Percentiles rank a stretch among this genome's conserved stretches.
Evolutionary conservation across 2,888 invertebrate genomes (phyloP).

Genomic region (Dendrolimus houi): DNA sequence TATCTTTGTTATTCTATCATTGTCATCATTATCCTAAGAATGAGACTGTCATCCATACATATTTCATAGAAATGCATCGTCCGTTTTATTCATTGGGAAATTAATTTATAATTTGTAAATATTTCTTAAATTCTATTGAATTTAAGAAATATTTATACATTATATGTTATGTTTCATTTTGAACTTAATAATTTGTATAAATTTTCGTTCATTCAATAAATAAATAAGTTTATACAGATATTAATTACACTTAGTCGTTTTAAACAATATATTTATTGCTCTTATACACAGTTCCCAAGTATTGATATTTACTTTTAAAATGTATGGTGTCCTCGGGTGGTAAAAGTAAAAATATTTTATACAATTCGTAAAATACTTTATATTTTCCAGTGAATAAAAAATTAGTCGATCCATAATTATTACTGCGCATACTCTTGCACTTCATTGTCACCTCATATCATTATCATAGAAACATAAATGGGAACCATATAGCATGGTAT

Average conservation of each 20-base stretch:
- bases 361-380: background rate
- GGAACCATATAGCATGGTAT: slow-evolving; percentile 57
- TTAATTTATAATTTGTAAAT: background rate
- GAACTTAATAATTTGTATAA: too few species aligned
- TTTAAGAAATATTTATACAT: too few species aligned
- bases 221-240: too few species aligned
- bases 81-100: slow-evolving; percentile 34
- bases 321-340: too few species aligned
- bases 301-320: too few species aligned
- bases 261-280: too few species aligned
- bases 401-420: slow-evolving; percentile 29
- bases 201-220: too few species aligned
- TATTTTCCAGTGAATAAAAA: slow-evolving; percentile 31
- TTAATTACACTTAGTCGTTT: too few species aligned
- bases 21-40: slow-evolving; percentile 21
- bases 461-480: slow-evolving; percentile 41
- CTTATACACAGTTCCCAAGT: too few species aligned
- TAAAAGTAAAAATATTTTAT: background rate
- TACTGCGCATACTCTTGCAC: slow-evolving; percentile 53
- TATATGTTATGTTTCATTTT: too few species aligned
- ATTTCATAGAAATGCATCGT: slow-evolving; percentile 36
- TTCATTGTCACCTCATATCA: slow-evolving; percentile 42
- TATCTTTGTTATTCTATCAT: background rate
- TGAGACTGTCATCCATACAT: slow-evolving; percentile 35
- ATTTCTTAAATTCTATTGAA: too few species aligned